phyloP scores from a whole-genome alignment of 2,888 invertebrate species.

The Noctua pronuba region DNA sequence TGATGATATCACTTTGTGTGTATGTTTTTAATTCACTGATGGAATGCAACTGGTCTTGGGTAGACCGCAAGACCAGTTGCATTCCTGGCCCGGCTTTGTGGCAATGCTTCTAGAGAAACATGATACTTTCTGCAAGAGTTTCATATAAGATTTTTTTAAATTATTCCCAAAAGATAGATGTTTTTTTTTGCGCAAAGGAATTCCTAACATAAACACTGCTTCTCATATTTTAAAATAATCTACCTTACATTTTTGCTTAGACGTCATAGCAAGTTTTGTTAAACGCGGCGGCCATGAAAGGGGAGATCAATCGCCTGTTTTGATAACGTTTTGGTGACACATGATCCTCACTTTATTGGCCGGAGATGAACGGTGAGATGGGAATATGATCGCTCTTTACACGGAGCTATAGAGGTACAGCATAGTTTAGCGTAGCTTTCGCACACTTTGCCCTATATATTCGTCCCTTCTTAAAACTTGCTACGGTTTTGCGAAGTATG shows the following conservation, averaged over 20 bases:
- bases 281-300: neutral
- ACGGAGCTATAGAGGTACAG: neutral
- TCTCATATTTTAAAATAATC: neutral
- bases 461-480: neutral
- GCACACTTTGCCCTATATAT: neutral
- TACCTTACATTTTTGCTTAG: neutral
- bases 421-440: neutral
- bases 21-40: neutral
- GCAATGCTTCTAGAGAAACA: too few relatives aligned
- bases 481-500: neutral
- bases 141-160: too few relatives aligned
- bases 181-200: neutral
- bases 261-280: neutral
- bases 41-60: too few relatives aligned
- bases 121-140: neutral
- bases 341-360: neutral
- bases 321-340: neutral
- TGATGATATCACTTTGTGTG: constrained; percentile 34
- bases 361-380: constrained; percentile 16
- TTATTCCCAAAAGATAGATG: neutral
- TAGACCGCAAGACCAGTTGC: too few relatives aligned
- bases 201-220: neutral
- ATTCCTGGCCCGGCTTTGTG: too few relatives aligned
- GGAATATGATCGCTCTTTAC: neutral
- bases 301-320: constrained; percentile 1